Percentiles rank a stretch among this genome's conserved stretches.
These are phyloP conservation scores for Papilio aristodemus DNA, from an alignment of 1,140 invertebrate species.

Conservation along the genomic window DNA sequence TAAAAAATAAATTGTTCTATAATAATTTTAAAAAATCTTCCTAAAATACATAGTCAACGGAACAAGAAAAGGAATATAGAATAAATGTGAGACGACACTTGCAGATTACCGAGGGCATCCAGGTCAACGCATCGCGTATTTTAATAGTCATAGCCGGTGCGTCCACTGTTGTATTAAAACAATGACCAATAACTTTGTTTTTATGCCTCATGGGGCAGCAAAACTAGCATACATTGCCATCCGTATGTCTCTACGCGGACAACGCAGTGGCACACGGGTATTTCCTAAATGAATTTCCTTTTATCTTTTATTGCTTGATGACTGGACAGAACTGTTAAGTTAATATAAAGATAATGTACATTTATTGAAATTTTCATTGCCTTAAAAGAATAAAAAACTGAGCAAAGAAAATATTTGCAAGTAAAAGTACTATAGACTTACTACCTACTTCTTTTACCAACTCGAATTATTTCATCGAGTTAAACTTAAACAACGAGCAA, in stretches of 20 bases:
- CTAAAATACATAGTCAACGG: background rate
- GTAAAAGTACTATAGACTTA: no score
- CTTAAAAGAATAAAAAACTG: no score
- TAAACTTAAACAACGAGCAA: no score
- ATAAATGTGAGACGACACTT: conserved; percentile 48
- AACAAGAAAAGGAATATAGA: conserved; percentile 27
- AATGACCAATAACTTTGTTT: conserved; percentile 75
- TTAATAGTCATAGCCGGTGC: conserved; percentile 66
- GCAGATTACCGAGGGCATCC: conserved; percentile 56
- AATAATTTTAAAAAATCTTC: background rate
- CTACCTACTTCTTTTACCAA: no score
- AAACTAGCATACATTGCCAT: conserved; percentile 43
- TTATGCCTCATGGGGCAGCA: conserved; percentile 65
- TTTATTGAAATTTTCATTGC: no score
- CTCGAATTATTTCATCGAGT: no score
- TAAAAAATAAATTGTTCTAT: background rate
- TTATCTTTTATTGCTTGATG: conserved; percentile 16
- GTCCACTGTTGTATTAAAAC: conserved; percentile 67
- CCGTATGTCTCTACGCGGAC: conserved; percentile 37
- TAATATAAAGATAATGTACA: background rate
- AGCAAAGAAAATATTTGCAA: no score
- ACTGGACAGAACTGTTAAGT: background rate
- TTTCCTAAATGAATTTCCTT: conserved; percentile 35
- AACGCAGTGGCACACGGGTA: background rate
- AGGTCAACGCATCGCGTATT: conserved; percentile 65